Conservation (phyloP, 2,888 invertebrate genomes). For the Exocentrus adspersus region DNA sequence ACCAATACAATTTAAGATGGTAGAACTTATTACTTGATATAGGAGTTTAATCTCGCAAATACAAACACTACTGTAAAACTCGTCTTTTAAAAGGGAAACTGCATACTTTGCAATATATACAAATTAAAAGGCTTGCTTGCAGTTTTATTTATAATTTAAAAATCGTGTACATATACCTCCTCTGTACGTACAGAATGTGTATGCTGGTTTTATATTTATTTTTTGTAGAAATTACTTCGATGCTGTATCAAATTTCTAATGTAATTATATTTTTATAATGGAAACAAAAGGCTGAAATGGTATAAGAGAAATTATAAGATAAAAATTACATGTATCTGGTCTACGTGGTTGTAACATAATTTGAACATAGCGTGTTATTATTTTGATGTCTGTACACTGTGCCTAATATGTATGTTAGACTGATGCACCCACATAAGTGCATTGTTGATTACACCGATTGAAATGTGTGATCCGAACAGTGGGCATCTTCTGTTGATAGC, state of each 20-base stretch:
- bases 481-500: constrained; percentile 62
- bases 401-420: constrained; percentile 62
- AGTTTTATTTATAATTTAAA: constrained; percentile 27
- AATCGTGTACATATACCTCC: constrained; percentile 20
- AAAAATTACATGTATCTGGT: constrained; percentile 21
- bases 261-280: constrained; percentile 7
- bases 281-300: constrained; percentile 9
- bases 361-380: constrained; percentile 57
- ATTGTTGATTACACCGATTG: constrained; percentile 47
- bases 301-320: constrained; percentile 22
- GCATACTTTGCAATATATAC: no score
- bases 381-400: constrained; percentile 58
- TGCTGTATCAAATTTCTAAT: constrained; percentile 2
- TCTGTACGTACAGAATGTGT: constrained; percentile 26
- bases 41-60: no score
- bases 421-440: constrained; percentile 47
- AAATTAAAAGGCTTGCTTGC: constrained; percentile 18
- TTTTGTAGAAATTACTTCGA: constrained; percentile 15
- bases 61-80: no score
- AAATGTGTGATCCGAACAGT: constrained; percentile 61
- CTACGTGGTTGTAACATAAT: constrained; percentile 32
- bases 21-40: no score
- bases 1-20: no score
- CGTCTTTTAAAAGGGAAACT: no score
- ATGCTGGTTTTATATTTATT: constrained; percentile 21